Percentiles rank a stretch among this genome's conserved stretches.
These are phyloP conservation scores for Autographa pulchrina DNA, from an alignment of 2,888 invertebrate species.

Conservation along the genomic window DNA sequence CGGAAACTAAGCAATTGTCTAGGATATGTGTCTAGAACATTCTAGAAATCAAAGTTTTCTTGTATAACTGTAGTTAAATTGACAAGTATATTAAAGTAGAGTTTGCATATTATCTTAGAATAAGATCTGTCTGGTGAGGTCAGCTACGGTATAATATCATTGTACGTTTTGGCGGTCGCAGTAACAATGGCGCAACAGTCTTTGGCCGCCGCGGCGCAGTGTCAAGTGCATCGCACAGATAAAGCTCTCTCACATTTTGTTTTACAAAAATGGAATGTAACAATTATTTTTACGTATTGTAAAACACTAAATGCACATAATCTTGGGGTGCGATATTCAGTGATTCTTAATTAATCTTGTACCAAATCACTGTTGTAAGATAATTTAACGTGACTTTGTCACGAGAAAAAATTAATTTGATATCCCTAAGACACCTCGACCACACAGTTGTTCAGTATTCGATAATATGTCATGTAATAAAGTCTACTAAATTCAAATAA, in stretches of 20 bases:
- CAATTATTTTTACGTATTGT: neutral
- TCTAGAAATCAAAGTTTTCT: slow-evolving; percentile 25
- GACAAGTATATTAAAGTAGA: slow-evolving; percentile 38
- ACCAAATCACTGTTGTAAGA: neutral
- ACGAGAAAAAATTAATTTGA: neutral
- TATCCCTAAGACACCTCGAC: neutral
- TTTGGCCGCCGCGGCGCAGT: slow-evolving; percentile 58
- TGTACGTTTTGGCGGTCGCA: slow-evolving; percentile 55
- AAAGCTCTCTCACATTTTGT: slow-evolving; percentile 20
- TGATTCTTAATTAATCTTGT: no score
- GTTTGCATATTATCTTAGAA: slow-evolving; percentile 62
- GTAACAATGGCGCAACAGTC: slow-evolving; percentile 70
- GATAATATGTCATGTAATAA: no score
- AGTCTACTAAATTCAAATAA: neutral
- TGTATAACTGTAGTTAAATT: slow-evolving; percentile 21
- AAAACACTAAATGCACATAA: neutral
- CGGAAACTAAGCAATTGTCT: neutral
- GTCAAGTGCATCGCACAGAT: slow-evolving; percentile 75
- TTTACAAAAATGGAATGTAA: slow-evolving; percentile 14
- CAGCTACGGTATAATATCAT: slow-evolving; percentile 76
- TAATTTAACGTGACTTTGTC: neutral
- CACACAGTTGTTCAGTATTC: neutral
- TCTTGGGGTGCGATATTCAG: no score
- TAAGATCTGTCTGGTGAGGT: slow-evolving; percentile 72
- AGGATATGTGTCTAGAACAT: slow-evolving; percentile 19